Percentiles rank a stretch among this genome's conserved stretches.
These are phyloP conservation scores for Lynx canadensis DNA, from an alignment of 2,113 vertebrate species.

Conservation along the genomic window DNA sequence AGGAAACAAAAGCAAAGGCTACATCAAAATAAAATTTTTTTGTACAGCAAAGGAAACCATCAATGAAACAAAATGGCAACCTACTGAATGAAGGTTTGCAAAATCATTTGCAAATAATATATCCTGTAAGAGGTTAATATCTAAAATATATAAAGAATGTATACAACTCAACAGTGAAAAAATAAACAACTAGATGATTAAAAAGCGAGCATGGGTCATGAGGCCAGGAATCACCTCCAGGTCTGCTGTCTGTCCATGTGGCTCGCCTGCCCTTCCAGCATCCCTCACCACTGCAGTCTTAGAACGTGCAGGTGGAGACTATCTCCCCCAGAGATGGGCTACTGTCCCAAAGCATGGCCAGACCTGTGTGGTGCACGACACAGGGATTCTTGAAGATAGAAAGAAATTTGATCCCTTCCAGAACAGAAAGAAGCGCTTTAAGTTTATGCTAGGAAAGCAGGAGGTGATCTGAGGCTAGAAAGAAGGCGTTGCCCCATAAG, in stretches of 20 bases:
- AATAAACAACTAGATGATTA: neutral
- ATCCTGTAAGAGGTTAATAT: neutral
- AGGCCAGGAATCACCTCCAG: no score
- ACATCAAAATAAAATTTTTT: neutral
- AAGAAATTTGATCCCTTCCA: constrained; percentile 97
- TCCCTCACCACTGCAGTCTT: no score
- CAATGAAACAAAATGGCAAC: neutral
- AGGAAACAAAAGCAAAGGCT: neutral
- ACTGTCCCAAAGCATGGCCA: no score
- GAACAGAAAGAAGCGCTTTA: constrained; percentile 96
- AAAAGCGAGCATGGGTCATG: neutral
- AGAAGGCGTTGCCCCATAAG: constrained; percentile 94
- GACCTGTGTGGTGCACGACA: neutral
- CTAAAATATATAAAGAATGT: neutral
- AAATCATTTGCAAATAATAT: neutral
- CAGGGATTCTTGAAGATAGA: constrained; percentile 95
- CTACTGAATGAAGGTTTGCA: neutral
- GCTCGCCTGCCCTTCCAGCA: no score
- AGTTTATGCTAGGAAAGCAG: constrained; percentile 95
- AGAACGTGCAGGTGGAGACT: no score
- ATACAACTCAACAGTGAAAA: neutral
- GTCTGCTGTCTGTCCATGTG: no score
- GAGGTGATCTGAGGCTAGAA: constrained; percentile 98
- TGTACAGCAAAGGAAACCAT: neutral
- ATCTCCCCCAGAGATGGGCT: no score